Conservation (phyloP, 35 echinoderm and acorn worm species). For the Eucidaris tribuloides region DNA sequence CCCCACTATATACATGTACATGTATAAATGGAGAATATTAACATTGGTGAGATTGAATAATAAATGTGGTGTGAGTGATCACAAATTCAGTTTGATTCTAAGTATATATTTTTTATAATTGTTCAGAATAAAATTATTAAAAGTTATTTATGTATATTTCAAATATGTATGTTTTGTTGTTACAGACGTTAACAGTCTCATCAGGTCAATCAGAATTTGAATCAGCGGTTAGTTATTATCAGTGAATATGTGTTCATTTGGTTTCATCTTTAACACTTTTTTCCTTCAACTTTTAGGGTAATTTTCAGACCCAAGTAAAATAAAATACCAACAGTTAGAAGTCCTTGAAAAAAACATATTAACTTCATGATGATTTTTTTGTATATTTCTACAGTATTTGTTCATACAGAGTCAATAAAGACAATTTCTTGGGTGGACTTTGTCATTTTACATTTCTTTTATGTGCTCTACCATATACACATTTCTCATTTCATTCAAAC, state of each 20-base stretch:
- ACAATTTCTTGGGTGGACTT: not conserved
- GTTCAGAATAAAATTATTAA: not conserved
- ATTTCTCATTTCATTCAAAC: too few relatives aligned
- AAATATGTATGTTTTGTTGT: not conserved
- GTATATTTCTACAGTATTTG: too few relatives aligned
- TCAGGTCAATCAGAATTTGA: not conserved
- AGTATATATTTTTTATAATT: not conserved
- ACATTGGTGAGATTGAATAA: not conserved
- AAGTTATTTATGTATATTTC: not conserved
- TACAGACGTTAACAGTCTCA: not conserved
- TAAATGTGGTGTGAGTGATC: not conserved
- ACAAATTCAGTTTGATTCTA: not conserved
- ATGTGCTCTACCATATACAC: too few relatives aligned
- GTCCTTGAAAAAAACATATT: not conserved
- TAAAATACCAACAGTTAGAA: not conserved
- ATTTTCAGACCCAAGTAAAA: not conserved
- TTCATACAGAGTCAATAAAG: too few relatives aligned
- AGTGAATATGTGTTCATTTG: not conserved
- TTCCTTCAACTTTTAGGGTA: not conserved
- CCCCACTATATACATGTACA: not conserved
- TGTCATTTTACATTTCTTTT: not conserved
- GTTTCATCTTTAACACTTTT: not conserved
- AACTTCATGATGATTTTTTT: too few relatives aligned
- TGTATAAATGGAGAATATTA: not conserved
- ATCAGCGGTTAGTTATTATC: not conserved